Base-by-base conservation (phyloP, 2,113 vertebrate genomes). In the Kobus ellipsiprymnus region DNA sequence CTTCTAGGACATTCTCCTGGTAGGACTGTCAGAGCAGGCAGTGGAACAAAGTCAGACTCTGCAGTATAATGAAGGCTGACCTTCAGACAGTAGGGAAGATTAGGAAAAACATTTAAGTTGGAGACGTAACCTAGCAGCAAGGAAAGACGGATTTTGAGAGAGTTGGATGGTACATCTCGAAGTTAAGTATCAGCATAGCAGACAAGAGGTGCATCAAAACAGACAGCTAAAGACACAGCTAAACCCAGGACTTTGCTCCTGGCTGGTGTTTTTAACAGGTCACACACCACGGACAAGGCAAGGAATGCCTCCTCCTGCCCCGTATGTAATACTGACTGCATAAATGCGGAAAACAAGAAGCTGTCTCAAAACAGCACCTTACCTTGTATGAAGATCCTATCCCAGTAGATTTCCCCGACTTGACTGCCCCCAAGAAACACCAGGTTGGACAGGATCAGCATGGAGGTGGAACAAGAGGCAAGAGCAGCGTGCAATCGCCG, bases 361-460 rank as follows among this genome's bases (percentile, higher is more conserved):
- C 0, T 7, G 48, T 7, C 2, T 17, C 62, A 52, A 78, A 67
- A 62, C 9, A 15, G 36, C 46, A 6, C 62, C 98, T 98, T 98
- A 99, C 99, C 99, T 99, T 99, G 99, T 90, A 99, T 33, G 98
- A 99, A 99, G 96, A 99, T 99, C 90, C 99, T 99, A 95, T 99
- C 99, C 99, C 99, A 99, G 98, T 99, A 99, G 98, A 99, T 99
- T 98, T 98, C 99, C 83, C 99, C 99, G 48, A 99, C 98, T 2
- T 99, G 99, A 97, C 97, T 99, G 86, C 99, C 99, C 62, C 99
- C 99, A 0, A 99, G 99, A 98, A 99, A 99, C 94, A 99, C 99
- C 93, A 99, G 99, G 98, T 99, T 99, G 98, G 99, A 99, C 95
- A 99, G 99, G 98, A 99, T 99, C 98, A 99, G 98, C 99, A 99